phyloP scores from a whole-genome alignment of 2,113 vertebrate species.

The Gavia stellata region DNA sequence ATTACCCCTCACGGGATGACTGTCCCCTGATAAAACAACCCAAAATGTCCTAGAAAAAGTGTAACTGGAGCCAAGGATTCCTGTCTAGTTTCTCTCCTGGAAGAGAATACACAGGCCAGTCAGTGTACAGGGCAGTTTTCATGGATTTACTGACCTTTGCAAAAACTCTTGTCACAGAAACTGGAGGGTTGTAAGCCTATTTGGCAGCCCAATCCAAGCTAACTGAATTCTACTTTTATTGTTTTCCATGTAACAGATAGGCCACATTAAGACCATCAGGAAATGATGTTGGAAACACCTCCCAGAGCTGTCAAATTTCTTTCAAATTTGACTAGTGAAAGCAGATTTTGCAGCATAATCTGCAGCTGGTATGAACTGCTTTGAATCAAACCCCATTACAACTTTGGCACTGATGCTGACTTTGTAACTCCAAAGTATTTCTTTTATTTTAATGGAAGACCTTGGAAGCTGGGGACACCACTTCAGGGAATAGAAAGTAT shows the following conservation, averaged over 20 bases:
- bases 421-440: background rate
- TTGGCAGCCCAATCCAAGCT: background rate
- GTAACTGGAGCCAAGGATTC: background rate
- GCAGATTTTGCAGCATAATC: background rate
- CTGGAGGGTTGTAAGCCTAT: background rate
- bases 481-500: background rate
- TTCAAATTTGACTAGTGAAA: background rate
- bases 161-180: background rate
- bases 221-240: background rate
- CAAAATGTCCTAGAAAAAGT: background rate
- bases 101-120: background rate
- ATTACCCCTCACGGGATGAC: background rate
- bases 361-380: background rate
- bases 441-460: background rate
- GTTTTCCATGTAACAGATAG: background rate
- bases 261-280: background rate
- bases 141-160: background rate
- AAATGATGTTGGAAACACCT: background rate
- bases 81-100: background rate
- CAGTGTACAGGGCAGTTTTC: background rate
- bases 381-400: background rate
- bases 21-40: background rate
- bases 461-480: background rate
- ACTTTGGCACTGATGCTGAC: background rate
- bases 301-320: background rate